Base-by-base conservation (phyloP, 2,888 invertebrate species). In the Merodon equestris region DNA sequence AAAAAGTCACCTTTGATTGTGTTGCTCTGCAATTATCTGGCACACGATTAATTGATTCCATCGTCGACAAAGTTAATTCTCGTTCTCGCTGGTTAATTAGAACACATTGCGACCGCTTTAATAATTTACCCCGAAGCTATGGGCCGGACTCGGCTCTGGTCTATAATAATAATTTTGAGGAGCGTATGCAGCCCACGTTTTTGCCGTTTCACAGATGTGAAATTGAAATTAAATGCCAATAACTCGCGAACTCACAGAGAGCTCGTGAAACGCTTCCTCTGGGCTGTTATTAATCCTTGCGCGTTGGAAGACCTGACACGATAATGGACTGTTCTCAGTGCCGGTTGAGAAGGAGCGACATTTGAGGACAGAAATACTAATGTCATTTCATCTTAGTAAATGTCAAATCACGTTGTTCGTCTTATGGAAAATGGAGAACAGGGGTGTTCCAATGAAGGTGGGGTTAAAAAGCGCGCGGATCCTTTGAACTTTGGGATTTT, bases 151-250 rank as follows among this genome's bases (percentile, higher is more conserved):
- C n/a, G n/a, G n/a, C n/a, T n/a, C n/a, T n/a, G n/a, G n/a, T 15
- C n/a, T 9, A n/a, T 5, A 18, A 15, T 40, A 53, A 45, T 51
- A 68, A 47, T 54, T 61, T 40, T 54, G 57, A 42, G 7, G 27
- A 27, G 34, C 53, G 53, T 19, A 40, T 51, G 5, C 42, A 47
- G 34, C 70, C 40, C 61, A 70, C 70, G 61, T 70, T 44, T 45
- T 3, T 7, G 34, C 18, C 48, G 47, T 47, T 70, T 61, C 53
- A 27, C 42, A 54, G 61, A 61, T 48, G 61, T 54, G 61, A 70
- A 61, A 27, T 61, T 61, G 42, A 70, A 70, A 70, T 61, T 27
- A 61, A 61, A 61, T 48, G 45, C 27, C 68, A 68, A 40, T 40
- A 60, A 68, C 54, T 54, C 10, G 3, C 3, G n/a, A 40, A 40